A percentile compares a stretch with the other conserved stretches of the same genome.
phyloP scores from a whole-genome alignment of 2,797 vertebrate species.

The Amniataba percoides region DNA sequence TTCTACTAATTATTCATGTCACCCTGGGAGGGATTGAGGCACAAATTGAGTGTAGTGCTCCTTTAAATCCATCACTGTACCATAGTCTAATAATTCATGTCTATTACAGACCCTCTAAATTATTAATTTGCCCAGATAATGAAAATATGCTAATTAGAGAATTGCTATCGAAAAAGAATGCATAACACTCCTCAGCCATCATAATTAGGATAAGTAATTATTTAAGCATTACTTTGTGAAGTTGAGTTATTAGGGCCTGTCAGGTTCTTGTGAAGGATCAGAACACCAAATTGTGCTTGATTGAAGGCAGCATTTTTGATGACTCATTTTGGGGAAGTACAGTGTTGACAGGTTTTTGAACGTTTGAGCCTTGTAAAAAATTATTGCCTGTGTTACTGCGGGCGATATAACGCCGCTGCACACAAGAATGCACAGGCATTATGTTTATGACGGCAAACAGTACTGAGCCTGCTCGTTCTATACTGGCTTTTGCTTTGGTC shows the following conservation, averaged over 20 bases:
- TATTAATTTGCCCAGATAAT: constrained; percentile 92
- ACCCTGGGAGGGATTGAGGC: constrained; percentile 79
- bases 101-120: constrained; percentile 88
- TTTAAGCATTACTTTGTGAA: constrained; percentile 89
- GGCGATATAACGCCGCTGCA: not conserved
- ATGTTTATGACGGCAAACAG: constrained; percentile 13
- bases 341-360: constrained; percentile 49
- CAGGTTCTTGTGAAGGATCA: constrained; percentile 66
- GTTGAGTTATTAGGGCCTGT: constrained; percentile 85
- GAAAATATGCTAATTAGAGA: constrained; percentile 93
- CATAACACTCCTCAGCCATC: constrained; percentile 88
- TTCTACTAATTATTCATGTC: constrained; percentile 83
- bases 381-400: not conserved
- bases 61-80: constrained; percentile 86
- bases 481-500: constrained; percentile 18
- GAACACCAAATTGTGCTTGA: constrained; percentile 67
- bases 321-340: constrained; percentile 65
- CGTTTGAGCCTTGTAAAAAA: constrained; percentile 38
- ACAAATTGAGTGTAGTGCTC: constrained; percentile 84
- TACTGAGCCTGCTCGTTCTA: constrained; percentile 6
- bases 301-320: constrained; percentile 69
- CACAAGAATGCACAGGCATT: constrained; percentile 4
- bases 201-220: constrained; percentile 92
- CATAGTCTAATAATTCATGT: constrained; percentile 86
- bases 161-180: constrained; percentile 88